These are phyloP conservation scores for Coleophora deauratella DNA, from an alignment of 2,888 invertebrate genomes.

Conservation along the genomic window DNA sequence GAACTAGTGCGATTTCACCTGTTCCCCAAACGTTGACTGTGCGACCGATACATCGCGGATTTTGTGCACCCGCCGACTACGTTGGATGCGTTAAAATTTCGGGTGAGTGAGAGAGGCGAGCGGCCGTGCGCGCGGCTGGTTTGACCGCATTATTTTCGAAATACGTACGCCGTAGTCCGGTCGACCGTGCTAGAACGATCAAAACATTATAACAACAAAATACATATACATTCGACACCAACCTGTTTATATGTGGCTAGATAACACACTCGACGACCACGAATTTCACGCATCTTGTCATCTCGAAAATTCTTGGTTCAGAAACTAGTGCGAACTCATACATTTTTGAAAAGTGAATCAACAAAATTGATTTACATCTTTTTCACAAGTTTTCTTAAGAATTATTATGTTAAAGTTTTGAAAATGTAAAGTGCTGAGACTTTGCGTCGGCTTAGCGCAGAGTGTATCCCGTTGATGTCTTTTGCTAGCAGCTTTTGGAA, in stretches of 20 bases:
- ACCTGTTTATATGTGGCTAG: slow-evolving; percentile 17
- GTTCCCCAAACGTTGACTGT: slow-evolving; percentile 61
- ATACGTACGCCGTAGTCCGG: slow-evolving; percentile 69
- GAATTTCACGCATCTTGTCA: slow-evolving; percentile 6
- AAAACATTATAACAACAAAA: slow-evolving; percentile 67
- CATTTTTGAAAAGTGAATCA: too few species aligned
- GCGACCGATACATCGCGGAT: slow-evolving; percentile 45
- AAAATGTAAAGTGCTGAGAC: background rate
- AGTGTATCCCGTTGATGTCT: slow-evolving; percentile 64
- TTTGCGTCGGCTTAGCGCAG: slow-evolving; percentile 8
- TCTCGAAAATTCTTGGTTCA: background rate
- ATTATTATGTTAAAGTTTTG: background rate
- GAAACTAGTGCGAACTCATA: background rate
- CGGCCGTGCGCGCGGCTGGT: slow-evolving; percentile 64
- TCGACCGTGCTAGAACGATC: slow-evolving; percentile 64
- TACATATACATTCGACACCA: slow-evolving; percentile 39
- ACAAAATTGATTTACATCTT: too few species aligned
- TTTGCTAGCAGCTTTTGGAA: slow-evolving; percentile 64
- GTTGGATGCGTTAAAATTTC: slow-evolving; percentile 72
- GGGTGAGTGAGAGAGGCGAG: slow-evolving; percentile 69
- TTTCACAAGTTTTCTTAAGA: too few species aligned
- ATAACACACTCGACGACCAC: slow-evolving; percentile 12
- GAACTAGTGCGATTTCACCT: slow-evolving; percentile 58
- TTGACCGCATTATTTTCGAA: slow-evolving; percentile 74
- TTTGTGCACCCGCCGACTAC: slow-evolving; percentile 58